Evolutionary conservation across 2,797 vertebrate species (phyloP).

Genomic region (Anableps anableps): DNA sequence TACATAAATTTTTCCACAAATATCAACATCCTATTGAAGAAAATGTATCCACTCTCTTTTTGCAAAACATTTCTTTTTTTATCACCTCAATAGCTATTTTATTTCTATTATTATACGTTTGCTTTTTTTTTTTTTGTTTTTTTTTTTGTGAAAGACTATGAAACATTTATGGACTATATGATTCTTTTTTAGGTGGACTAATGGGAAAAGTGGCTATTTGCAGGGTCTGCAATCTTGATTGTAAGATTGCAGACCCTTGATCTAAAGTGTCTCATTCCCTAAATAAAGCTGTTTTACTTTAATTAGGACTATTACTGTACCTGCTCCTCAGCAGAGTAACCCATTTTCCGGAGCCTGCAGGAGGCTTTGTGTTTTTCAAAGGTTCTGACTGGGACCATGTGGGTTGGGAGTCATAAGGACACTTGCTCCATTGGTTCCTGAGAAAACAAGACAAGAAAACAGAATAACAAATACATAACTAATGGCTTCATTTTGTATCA

Average conservation of each 20-base stretch:
- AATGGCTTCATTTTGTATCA: neutral
- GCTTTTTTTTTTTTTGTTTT: neutral
- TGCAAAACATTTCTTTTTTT: no score
- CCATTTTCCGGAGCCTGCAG: conserved; percentile 84
- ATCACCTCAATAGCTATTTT: no score
- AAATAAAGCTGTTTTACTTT: neutral
- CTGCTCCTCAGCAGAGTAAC: conserved; percentile 90
- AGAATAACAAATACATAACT: neutral
- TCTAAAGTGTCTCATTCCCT: neutral
- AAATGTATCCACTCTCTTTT: neutral
- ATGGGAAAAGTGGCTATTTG: no score
- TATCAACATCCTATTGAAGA: no score
- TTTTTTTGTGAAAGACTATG: neutral
- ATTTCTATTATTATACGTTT: no score
- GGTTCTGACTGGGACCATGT: conserved; percentile 84
- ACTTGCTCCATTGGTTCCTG: conserved; percentile 80
- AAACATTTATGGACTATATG: neutral
- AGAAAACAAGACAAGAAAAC: neutral
- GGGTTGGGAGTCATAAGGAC: conserved; percentile 88
- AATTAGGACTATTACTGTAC: conserved; percentile 59
- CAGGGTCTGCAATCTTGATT: no score
- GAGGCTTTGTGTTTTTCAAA: conserved; percentile 85
- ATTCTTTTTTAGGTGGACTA: no score
- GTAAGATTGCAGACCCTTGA: no score
- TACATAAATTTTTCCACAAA: neutral